Base-by-base conservation (phyloP, 1,140 invertebrate species). In the Sminthurides bifidus region DNA sequence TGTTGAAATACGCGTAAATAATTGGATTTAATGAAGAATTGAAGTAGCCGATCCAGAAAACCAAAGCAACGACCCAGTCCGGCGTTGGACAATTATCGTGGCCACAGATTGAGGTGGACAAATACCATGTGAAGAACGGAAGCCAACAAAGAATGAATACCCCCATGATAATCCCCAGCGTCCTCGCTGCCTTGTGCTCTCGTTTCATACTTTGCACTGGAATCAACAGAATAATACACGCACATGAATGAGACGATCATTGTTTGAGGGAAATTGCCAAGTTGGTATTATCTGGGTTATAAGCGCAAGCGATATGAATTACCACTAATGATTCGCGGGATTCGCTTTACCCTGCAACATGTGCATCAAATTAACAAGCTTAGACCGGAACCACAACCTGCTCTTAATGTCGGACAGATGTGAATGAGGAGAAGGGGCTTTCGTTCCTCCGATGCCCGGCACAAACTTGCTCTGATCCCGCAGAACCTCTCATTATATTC, bases 1-100 rank as follows among this genome's bases (percentile, higher is more conserved):
- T 79, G 73, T 98, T 98, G 77, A 97, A 98, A 73, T 97, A 97
- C 2, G 92, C 92, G 75, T 98, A 98, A 66, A 97, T 96, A 29
- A 96, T 75, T 1, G 92, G 92, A 71, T 96, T 95, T 21, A 94
- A 77, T n/a, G 88, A 87, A 21, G 89, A 93, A 74, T 96, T 96
- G 74, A 92, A 89, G 75, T 96, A 97, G 3, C 92, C 93, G 17
- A 96, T 84, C 93, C 93, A 98, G 74, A 95, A 95, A 10, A 95
- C 80, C 1, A 82, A 78, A 0, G 85, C 84, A 2, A 92, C 86
- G 23, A 61, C 55, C 55, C 56, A 61, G 17, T 61, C 78, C 0
- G 85, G 85, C 52, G 80, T 83, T 26, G 81, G 75, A 67, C 86
- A 90, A 0, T 62, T 52, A 0, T 79, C 74, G 27, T 76, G 76